Base-by-base conservation (phyloP, 2,888 invertebrate species). In the Aphidius colemani region DNA sequence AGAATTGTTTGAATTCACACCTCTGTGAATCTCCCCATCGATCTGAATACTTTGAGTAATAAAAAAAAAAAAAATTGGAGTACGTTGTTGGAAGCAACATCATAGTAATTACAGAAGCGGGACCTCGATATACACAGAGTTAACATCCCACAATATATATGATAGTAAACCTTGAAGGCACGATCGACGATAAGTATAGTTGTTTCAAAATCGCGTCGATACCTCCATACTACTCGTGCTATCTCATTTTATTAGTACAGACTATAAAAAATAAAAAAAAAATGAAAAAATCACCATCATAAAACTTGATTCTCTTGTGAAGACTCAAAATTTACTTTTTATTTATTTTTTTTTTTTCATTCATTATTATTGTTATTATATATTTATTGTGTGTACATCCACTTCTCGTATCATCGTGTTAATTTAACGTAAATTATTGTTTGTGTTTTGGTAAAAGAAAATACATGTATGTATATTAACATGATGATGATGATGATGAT, bases 51-150 rank as follows among this genome's bases (percentile, higher is more conserved):
- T 18, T 74, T 69, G 63, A 30, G 5, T 5, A 30, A 30, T 5
- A 30, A 30, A 30, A 30, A 30, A 5, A 30, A 30, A 30, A 44
- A 18, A 45, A 72, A 69, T 69, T 70, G 69, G 71, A 72, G 69
- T 74, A 73, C 63, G 59, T 64, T 59, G 66, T 67, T 67, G 68
- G 66, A 66, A 66, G 65, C 55, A 56, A 56, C 66, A 68, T 68
- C 78, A 80, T 79, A 78, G 78, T 80, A 80, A 80, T 80, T 80
- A 80, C 80, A 80, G 79, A 80, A 80, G 80, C 80, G 80, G 74
- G 71, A 74, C 72, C 30, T 68, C 65, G 64, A 66, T 63, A 65
- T 66, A 68, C 45, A 56, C 56, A 67, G 63, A 65, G 11, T 51
- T 45, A 49, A 45, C 59, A 56, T 59, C 55, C 46, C 61, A 56